phyloP scores from a whole-genome alignment of 2,113 vertebrate species.

The Tricholaema leucomelas region DNA sequence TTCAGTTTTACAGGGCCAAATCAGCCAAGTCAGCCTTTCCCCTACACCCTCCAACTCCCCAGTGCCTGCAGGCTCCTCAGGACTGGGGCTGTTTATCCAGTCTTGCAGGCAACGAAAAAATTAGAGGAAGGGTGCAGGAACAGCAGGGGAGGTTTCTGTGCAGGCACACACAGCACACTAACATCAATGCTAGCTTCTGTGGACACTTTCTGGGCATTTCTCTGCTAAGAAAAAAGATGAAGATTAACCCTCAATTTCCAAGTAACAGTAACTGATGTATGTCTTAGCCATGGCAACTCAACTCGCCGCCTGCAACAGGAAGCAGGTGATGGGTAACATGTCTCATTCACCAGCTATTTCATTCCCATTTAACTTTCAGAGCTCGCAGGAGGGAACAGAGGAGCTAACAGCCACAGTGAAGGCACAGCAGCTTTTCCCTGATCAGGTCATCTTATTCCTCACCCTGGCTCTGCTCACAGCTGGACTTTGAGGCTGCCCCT shows the following conservation, averaged over 20 bases:
- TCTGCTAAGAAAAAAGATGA: not conserved
- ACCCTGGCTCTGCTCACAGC: not conserved
- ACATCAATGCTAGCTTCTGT: not conserved
- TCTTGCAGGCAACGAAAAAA: not conserved
- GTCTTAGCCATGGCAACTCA: slow-evolving; percentile 12
- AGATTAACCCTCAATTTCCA: not conserved
- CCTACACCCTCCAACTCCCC: not conserved
- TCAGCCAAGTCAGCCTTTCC: not conserved
- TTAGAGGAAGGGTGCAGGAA: not conserved
- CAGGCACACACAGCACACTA: not conserved
- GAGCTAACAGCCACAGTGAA: slow-evolving; percentile 15
- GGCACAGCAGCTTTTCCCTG: slow-evolving; percentile 5
- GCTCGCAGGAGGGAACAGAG: slow-evolving; percentile 26
- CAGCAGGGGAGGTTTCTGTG: not conserved
- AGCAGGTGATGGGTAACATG: not conserved
- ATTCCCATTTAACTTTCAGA: slow-evolving; percentile 19
- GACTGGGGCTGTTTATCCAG: not conserved
- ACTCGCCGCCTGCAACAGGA: not conserved
- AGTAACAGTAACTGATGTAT: not conserved
- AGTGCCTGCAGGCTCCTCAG: not conserved
- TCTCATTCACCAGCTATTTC: not conserved
- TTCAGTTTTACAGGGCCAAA: not conserved
- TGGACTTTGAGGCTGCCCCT: slow-evolving; percentile 9
- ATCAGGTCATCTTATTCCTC: not conserved
- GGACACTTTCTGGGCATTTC: not conserved